Evolutionary conservation across 2,888 invertebrate genomes (phyloP).

Genomic region (Ligdia adustata): DNA sequence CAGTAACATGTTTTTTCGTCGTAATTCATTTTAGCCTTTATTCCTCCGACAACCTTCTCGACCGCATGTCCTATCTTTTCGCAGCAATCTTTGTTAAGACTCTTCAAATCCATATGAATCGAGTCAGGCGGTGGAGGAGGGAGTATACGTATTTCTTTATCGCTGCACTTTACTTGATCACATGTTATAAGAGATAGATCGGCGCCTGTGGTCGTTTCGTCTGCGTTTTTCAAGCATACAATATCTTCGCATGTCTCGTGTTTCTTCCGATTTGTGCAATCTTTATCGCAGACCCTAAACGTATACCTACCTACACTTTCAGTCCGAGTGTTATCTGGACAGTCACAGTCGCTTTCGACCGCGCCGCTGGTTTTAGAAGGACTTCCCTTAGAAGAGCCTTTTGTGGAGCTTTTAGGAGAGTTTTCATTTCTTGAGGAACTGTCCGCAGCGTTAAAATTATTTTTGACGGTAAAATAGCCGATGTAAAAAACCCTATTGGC

Average conservation of each 20-base stretch:
- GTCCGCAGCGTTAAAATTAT: slow-evolving; percentile 38
- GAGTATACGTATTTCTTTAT: slow-evolving; percentile 45
- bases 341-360: slow-evolving; percentile 24
- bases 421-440: slow-evolving; percentile 22
- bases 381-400: slow-evolving; percentile 6
- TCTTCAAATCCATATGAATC: slow-evolving; percentile 52
- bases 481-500: slow-evolving; percentile 62
- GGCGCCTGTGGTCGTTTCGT: slow-evolving; percentile 46
- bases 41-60: slow-evolving; percentile 55
- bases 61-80: slow-evolving; percentile 47
- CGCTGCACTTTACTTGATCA: slow-evolving; percentile 49
- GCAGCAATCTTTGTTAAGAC: slow-evolving; percentile 51
- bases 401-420: slow-evolving; percentile 25
- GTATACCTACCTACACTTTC: background rate
- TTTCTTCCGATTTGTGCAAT: slow-evolving; percentile 42
- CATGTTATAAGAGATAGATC: slow-evolving; percentile 56
- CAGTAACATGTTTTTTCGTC: slow-evolving; percentile 59
- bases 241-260: slow-evolving; percentile 40
- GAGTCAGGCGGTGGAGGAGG: slow-evolving; percentile 51
- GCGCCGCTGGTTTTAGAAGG: slow-evolving; percentile 24
- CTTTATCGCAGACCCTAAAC: slow-evolving; percentile 44
- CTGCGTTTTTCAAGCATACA: slow-evolving; percentile 49
- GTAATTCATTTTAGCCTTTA: slow-evolving; percentile 55
- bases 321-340: background rate
- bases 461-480: slow-evolving; percentile 65